Evolutionary conservation across 1,140 invertebrate species (phyloP), one percentile per base, ranked within the genome.

Genomic region (Drosophila obscura): DNA sequence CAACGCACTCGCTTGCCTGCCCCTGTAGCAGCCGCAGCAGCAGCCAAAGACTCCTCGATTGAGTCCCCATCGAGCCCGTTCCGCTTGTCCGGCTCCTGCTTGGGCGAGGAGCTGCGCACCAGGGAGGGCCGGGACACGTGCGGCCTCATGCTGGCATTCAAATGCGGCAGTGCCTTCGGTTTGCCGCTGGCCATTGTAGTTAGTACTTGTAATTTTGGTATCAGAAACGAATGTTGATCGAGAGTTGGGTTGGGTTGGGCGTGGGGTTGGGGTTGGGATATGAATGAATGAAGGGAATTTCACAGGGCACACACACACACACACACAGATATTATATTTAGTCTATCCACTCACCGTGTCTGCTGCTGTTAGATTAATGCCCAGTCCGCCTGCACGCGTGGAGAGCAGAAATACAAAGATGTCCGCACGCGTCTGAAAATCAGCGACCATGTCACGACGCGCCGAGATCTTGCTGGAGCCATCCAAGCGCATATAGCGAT

Each of bases 301-400:
- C 13, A 5, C 9, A 7, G 7, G 15, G 5, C 9, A 35, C 39
- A 56, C 43, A 11, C 2, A 19, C 43, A 11, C 2, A 19, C 19
- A 19, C 19, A 19, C 19, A 1, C 19, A 19, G 19, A 19, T 19
- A 19, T 56, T 26, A 11, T 35, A 35, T 4, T 9, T 9, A 11
- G 2, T 22, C 28, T 15, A 13, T 22, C 1, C 5, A 94, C 94
- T 95, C 91, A 97, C 99, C 89, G 98, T 99, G 92, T 99, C 98
- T 15, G 98, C 98, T 11, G 99, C 98, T 4, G 98, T 99, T 51
- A 99, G 94, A 93, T 99, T 99, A 87, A 99, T 99, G 69, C 99
- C 99, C 39, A 99, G 93, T 46, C 99, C 99, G 16, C 99, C 99
- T 19, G 99, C 98, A 80, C 98, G 94, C 0, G 99, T 99, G 2